phyloP scores from a whole-genome alignment of 2,797 vertebrate species.

The Aotus griseimembra region DNA sequence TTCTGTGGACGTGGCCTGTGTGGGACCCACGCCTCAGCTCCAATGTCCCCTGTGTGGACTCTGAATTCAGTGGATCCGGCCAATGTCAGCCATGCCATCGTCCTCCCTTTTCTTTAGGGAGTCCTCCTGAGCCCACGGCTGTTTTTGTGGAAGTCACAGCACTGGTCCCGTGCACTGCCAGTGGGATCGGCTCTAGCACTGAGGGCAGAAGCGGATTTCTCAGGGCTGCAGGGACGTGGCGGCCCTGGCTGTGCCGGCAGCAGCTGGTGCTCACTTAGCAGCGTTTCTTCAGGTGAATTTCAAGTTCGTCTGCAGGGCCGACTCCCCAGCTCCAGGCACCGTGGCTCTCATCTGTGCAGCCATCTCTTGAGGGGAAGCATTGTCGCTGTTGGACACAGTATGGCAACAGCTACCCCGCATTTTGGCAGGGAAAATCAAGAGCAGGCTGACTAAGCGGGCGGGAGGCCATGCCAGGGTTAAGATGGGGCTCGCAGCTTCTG shows the following conservation, averaged over 20 bases:
- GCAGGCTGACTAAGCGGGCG: not conserved
- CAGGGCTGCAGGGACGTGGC: accelerated
- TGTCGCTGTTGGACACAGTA: not conserved
- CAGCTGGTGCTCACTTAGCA: not conserved
- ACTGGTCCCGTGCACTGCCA: not conserved
- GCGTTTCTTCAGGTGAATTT: not conserved
- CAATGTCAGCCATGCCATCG: not conserved
- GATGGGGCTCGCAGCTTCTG: not conserved
- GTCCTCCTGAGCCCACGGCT: not conserved
- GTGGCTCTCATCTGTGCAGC: not conserved
- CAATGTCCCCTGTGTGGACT: not conserved
- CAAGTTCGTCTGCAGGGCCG: not conserved
- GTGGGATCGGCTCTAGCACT: not conserved
- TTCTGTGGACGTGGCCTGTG: not conserved
- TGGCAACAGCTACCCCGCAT: not conserved
- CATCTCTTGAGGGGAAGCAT: not conserved
- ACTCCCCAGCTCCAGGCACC: not conserved
- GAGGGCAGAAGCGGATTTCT: not conserved
- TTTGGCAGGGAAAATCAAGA: not conserved
- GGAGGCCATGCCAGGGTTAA: not conserved
- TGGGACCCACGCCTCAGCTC: not conserved
- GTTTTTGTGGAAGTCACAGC: not conserved
- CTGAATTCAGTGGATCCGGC: not conserved
- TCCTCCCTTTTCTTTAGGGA: no score
- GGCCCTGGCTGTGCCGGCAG: not conserved